Evolutionary conservation across 2,797 vertebrate species (phyloP), one percentile per base, ranked within the genome.

Genomic region (Allobates femoralis): DNA sequence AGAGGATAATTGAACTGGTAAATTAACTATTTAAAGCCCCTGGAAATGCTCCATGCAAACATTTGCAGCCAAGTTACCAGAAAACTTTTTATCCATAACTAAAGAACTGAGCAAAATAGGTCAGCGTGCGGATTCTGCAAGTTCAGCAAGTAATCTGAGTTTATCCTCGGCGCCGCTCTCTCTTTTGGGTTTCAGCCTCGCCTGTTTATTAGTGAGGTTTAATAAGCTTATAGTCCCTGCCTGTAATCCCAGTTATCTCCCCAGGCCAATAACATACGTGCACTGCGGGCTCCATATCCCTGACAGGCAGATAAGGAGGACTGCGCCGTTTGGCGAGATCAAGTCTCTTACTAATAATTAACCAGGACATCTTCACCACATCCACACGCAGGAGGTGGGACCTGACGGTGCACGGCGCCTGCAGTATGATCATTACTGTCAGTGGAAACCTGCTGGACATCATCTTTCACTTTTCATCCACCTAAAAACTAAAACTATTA

Each of bases 171-270:
- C 62, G 15, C 64, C 60, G 64, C 71, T 83, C 64, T 83, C 64
- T 66, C 66, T 30, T 87, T 83, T 79, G 60, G 81, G 64, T 32
- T 74, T 46, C 41, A 23, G 79, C 55, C 71, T 73, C 32, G 71
- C 26, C 74, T 79, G 32, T 84, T 83, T 87, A 83, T 83, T 87
- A 87, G 79, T 28, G 75, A 76, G 69, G 74, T 87, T 87, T 87
- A 87, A 87, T 83, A 87, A 16, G 86, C 75, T 87, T 87, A 83
- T 73, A 46, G n/a, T 41, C 53, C 28, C 75, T 71, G 34, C 30
- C 81, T 73, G 53, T 87, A 87, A 87, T 87, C 81, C 81, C 21
- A 4, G 62, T 71, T 69, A 79, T 83, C 75, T 84, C 74, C 64
- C 64, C 73, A 21, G 28, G 86, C 73, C 80, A 83, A 79, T 87